These are phyloP conservation scores for Ecdyonurus torrentis DNA, from an alignment of 2,888 invertebrate genomes.

Conservation along the genomic window DNA sequence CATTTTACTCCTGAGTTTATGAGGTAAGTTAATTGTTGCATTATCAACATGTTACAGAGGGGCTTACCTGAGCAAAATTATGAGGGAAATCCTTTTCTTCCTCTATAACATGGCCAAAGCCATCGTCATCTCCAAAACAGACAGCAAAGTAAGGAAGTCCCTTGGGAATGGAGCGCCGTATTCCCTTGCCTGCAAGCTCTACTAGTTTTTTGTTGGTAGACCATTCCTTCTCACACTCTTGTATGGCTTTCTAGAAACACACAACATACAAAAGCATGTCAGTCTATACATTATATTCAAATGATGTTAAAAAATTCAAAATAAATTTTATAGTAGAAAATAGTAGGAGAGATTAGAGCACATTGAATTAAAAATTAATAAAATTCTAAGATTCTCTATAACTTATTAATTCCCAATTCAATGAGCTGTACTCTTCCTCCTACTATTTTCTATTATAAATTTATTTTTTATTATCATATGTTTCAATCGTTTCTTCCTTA, in stretches of 20 bases:
- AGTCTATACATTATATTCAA: not conserved
- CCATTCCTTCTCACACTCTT: constrained; percentile 93
- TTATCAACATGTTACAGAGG: not conserved
- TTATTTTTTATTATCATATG: no score
- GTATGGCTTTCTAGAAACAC: constrained; percentile 60
- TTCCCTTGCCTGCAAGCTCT: constrained; percentile 46
- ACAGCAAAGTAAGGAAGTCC: constrained; percentile 91
- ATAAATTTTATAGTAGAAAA: constrained; percentile 1
- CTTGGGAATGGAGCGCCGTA: constrained; percentile 73
- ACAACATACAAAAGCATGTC: not conserved
- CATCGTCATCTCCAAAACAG: constrained; percentile 77
- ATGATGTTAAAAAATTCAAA: not conserved
- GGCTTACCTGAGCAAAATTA: constrained; percentile 72
- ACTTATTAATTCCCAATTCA: no score
- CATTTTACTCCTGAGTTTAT: not conserved
- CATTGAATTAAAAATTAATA: no score
- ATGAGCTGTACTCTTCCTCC: no score
- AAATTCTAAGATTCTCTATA: no score
- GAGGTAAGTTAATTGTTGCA: not conserved
- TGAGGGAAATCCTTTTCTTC: constrained; percentile 71
- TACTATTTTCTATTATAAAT: no score
- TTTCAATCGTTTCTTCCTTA: no score
- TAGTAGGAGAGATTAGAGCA: no score
- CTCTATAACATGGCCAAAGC: constrained; percentile 95
- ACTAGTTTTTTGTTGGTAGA: constrained; percentile 84